Base-by-base conservation (phyloP, 2,797 vertebrate genomes). In the Loriculus beryllinus region DNA sequence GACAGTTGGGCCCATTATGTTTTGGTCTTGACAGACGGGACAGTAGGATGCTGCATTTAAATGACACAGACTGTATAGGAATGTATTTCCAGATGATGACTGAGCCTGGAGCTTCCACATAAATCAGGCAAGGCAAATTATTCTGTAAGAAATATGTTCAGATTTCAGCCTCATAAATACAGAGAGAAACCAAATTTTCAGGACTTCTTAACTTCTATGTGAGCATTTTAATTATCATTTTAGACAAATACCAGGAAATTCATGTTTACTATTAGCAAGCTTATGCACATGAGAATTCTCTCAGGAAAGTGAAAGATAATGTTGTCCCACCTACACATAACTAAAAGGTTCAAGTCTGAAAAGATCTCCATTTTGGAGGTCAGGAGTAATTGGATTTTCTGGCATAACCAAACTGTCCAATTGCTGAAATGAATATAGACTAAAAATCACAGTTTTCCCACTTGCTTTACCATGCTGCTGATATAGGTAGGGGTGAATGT, bases 1-100 rank as follows among this genome's bases (percentile, higher is more conserved):
- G 95, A 95, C 96, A 97, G 95, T 97, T 97, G 95, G 95, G 90
- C 92, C 83, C 86, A 96, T 97, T 97, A 97, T 93, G 91, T 92
- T 97, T 97, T 94, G 92, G 87, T 97, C 93, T 91, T 97, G 95
- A 97, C 94, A 96, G 93, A 96, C n/a, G 15, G 92, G 95, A 97
- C 93, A 95, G 84, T 96, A 90, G 95, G 95, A 96, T 95, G 80
- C 85, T 96, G 81, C 63, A 86, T 93, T 96, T 96, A 95, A 96
- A 97, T 96, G 94, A 83, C 92, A 95, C 74, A 95, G 90, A 84
- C 84, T 95, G 88, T 93, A 94, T 82, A 96, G 90, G 93, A 96
- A 96, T 95, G 91, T 92, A 95, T 96, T 95, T 95, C 92, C 93
- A 92, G 86, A 96, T 96, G 94, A 96, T 95, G 80, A 83, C 86